phyloP scores from a whole-genome alignment of 2,113 vertebrate species.

The Serilophus lunatus region DNA sequence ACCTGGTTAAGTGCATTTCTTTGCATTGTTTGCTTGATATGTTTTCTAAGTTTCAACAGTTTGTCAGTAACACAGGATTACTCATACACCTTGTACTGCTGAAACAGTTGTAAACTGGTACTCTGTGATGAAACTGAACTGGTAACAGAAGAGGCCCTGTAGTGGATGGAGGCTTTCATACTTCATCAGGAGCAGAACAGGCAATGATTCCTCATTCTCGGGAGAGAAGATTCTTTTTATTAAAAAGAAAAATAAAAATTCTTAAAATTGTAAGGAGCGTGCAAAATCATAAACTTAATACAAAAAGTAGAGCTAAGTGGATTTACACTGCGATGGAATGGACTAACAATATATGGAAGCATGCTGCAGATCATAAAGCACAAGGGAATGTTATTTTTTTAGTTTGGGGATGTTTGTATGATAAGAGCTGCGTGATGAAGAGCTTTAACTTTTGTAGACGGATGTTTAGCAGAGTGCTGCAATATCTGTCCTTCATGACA shows the following conservation, averaged over 20 bases:
- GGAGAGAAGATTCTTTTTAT: neutral
- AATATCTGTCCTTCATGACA: slow-evolving; percentile 22
- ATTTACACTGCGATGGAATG: neutral
- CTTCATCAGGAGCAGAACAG: neutral
- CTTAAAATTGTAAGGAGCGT: neutral
- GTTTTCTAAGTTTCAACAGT: neutral
- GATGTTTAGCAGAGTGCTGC: neutral
- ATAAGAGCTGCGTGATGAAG: neutral
- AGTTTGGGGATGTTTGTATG: neutral
- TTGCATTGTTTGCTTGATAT: neutral
- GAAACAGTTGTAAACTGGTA: neutral
- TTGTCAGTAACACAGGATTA: neutral
- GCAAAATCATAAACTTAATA: neutral
- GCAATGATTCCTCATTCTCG: neutral
- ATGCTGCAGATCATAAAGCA: neutral
- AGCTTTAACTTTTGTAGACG: neutral
- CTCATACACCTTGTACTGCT: neutral
- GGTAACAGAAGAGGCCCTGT: neutral
- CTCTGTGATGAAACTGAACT: neutral
- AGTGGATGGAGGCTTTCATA: neutral
- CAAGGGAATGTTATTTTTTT: neutral
- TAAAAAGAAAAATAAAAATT: neutral
- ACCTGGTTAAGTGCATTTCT: neutral
- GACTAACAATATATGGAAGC: neutral
- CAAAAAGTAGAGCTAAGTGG: neutral